Conservation (phyloP, 2,888 invertebrate genomes). For the Troilus luridus region DNA sequence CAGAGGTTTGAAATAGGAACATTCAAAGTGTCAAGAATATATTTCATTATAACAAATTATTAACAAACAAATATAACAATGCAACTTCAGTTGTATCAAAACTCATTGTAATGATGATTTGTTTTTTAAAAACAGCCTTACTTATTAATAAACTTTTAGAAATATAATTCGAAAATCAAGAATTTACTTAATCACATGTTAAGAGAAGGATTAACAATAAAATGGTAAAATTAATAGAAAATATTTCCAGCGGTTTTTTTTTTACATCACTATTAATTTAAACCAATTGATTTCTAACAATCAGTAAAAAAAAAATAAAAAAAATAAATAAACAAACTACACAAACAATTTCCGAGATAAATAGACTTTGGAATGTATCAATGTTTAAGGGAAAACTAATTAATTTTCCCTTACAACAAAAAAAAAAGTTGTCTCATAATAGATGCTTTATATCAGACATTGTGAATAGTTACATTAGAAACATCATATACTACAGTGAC, state of each 20-base stretch:
- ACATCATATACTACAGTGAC: neutral
- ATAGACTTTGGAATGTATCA: neutral
- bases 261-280: neutral
- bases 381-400: neutral
- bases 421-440: neutral
- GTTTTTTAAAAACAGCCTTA: neutral
- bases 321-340: neutral
- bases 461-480: neutral
- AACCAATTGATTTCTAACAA: neutral
- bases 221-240: neutral
- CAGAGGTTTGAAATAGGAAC: constrained; percentile 16
- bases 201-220: neutral
- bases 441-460: neutral
- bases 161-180: neutral
- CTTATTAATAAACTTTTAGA: neutral
- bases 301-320: neutral
- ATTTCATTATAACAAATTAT: neutral
- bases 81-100: neutral
- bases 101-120: neutral
- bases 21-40: neutral
- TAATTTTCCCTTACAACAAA: neutral
- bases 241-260: neutral
- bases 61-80: neutral
- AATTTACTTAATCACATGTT: neutral
- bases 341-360: neutral